A percentile compares a stretch with the other conserved stretches of the same genome.
Conservation (phyloP, 2,113 vertebrate genomes). For the Triplophysa tibetana region DNA sequence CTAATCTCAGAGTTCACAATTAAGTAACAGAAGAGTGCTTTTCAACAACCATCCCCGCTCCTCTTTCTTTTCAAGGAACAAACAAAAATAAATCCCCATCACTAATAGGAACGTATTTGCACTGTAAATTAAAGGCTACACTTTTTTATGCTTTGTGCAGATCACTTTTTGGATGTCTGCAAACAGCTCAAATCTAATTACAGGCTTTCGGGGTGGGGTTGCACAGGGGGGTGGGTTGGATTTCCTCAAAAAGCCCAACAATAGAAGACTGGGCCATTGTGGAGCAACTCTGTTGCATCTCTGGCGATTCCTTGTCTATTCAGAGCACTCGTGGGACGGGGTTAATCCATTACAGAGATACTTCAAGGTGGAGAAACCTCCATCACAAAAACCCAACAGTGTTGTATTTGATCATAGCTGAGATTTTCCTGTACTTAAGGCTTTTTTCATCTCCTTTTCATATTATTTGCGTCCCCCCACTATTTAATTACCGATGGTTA, state of each 20-base stretch:
- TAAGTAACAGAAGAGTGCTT: conserved; percentile 82
- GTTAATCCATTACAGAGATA: conserved; percentile 69
- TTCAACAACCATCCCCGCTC: conserved; percentile 59
- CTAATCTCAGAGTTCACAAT: conserved; percentile 91
- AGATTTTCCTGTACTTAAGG: conserved; percentile 38
- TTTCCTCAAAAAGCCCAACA: conserved; percentile 70
- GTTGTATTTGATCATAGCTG: conserved; percentile 57
- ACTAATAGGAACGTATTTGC: conserved; percentile 80
- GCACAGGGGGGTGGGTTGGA: conserved; percentile 59
- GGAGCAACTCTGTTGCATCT: conserved; percentile 60
- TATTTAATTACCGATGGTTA: conserved; percentile 52
- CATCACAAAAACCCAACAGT: conserved; percentile 45
- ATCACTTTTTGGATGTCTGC: conserved; percentile 71
- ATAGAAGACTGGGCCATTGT: conserved; percentile 70
- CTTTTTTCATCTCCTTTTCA: conserved; percentile 20
- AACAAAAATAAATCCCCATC: conserved; percentile 72
- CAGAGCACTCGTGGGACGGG: conserved; percentile 63
- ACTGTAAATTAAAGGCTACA: conserved; percentile 77
- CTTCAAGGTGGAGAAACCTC: conserved; percentile 61
- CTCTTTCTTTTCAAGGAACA: conserved; percentile 68
- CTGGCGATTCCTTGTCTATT: conserved; percentile 69
- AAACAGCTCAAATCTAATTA: conserved; percentile 79
- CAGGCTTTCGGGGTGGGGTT: conserved; percentile 30
- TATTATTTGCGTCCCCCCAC: conserved; percentile 48
- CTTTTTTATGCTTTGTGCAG: conserved; percentile 65